Percentiles rank a stretch among this genome's conserved stretches.
phyloP scores from a whole-genome alignment of 2,113 vertebrate genomes.

The Sturnira hondurensis region DNA sequence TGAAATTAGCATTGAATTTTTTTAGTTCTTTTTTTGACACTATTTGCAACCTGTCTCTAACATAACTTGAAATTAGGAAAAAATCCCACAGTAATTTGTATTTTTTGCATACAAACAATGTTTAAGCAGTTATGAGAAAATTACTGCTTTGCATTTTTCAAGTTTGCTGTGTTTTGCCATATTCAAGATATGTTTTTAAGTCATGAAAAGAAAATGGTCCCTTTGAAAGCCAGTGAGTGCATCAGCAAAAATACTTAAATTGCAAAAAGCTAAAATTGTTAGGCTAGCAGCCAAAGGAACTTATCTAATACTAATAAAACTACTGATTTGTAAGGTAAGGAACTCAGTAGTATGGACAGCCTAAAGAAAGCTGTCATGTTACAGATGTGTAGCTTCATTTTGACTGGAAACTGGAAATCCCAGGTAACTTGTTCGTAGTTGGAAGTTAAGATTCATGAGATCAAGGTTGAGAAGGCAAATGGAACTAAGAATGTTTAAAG shows the following conservation, averaged over 20 bases:
- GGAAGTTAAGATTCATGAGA: neutral
- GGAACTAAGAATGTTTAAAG: neutral
- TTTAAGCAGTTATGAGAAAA: constrained; percentile 1
- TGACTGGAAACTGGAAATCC: neutral
- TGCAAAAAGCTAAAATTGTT: neutral
- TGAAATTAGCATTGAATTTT: neutral
- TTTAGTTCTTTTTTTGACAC: neutral
- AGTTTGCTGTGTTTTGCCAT: neutral
- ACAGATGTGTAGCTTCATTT: neutral
- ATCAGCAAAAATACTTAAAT: neutral
- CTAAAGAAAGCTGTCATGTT: neutral
- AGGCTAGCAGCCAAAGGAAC: neutral
- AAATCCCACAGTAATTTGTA: neutral
- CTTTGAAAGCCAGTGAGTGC: neutral
- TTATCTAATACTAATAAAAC: neutral
- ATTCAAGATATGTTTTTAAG: neutral
- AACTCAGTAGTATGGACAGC: neutral
- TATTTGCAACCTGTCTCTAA: neutral
- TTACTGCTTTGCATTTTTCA: neutral
- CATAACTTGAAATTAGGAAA: constrained; percentile 14
- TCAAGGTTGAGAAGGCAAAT: neutral
- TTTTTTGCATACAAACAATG: neutral
- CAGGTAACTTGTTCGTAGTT: neutral
- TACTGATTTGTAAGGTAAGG: neutral
- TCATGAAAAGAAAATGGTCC: neutral